Conservation (phyloP, 2,797 vertebrate genomes). For the Diplodus puntazzo region DNA sequence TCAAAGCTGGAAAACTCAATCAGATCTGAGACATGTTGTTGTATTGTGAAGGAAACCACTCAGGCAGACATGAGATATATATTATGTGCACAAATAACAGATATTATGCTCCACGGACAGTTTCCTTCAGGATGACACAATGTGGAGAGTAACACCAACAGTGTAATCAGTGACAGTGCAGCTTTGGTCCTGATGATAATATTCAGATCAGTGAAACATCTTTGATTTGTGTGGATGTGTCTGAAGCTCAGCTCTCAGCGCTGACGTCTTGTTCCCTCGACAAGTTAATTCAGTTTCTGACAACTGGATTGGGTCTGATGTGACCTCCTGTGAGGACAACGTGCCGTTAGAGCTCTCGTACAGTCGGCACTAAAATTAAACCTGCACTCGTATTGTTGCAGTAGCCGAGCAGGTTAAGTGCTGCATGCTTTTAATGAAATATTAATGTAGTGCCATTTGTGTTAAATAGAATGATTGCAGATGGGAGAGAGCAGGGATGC, state of each 20-base stretch:
- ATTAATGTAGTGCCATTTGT: not conserved
- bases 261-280: not conserved
- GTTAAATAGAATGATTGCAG: not conserved
- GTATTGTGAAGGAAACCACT: not conserved
- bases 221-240: not conserved
- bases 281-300: conserved; percentile 13
- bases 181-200: not conserved
- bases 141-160: not conserved
- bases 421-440: not conserved
- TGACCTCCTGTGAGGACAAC: not conserved
- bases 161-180: not conserved
- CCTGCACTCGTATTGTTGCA: too few relatives aligned
- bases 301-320: not conserved
- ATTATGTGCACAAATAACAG: not conserved
- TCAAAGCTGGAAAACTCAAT: not conserved
- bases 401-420: not conserved
- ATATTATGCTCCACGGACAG: too few relatives aligned
- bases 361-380: not conserved
- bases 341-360: not conserved
- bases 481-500: too few relatives aligned
- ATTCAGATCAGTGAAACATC: not conserved
- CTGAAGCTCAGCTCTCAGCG: not conserved
- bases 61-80: not conserved
- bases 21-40: not conserved
- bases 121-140: not conserved